Percentiles rank a stretch among this genome's conserved stretches.
Evolutionary conservation across 2,888 invertebrate species (phyloP).

Genomic region (Watsonalla binaria): DNA sequence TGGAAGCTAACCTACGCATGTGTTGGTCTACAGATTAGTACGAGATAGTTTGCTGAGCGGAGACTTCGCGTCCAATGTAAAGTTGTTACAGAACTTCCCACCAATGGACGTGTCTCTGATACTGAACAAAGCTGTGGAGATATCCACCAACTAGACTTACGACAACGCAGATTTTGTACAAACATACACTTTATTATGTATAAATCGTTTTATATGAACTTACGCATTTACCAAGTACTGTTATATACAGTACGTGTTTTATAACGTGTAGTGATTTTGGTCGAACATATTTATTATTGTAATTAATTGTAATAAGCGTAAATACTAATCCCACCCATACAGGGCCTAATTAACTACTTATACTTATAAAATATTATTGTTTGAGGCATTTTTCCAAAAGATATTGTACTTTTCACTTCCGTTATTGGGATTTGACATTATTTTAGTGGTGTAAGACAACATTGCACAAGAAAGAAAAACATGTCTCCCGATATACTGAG

Average conservation of each 20-base stretch:
- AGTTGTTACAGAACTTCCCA: constrained; percentile 95
- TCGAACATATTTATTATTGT: not conserved
- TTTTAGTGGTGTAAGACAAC: too few species aligned
- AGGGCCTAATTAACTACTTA: constrained; percentile 16
- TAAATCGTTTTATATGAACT: not conserved
- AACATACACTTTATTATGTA: constrained; percentile 2
- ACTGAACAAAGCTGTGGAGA: constrained; percentile 85
- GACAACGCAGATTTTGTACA: constrained; percentile 7
- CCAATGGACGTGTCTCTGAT: constrained; percentile 92
- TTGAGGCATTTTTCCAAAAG: too few species aligned
- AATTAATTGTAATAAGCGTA: too few species aligned
- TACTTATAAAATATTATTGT: too few species aligned
- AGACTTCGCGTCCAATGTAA: constrained; percentile 96
- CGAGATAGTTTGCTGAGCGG: constrained; percentile 89
- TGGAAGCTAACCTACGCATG: too few species aligned
- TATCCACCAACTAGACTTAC: constrained; percentile 55
- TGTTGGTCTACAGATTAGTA: constrained; percentile 82
- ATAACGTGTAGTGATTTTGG: not conserved
- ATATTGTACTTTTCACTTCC: too few species aligned
- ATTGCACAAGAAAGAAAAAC: constrained; percentile 4
- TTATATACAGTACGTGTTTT: constrained; percentile 2
- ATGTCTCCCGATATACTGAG: constrained; percentile 24
- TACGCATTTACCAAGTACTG: not conserved
- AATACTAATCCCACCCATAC: not conserved
- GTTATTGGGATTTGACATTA: too few species aligned